phyloP scores from a whole-genome alignment of 53 echinoderm and acorn worm genomes.

The Temnopleurus reevesii region DNA sequence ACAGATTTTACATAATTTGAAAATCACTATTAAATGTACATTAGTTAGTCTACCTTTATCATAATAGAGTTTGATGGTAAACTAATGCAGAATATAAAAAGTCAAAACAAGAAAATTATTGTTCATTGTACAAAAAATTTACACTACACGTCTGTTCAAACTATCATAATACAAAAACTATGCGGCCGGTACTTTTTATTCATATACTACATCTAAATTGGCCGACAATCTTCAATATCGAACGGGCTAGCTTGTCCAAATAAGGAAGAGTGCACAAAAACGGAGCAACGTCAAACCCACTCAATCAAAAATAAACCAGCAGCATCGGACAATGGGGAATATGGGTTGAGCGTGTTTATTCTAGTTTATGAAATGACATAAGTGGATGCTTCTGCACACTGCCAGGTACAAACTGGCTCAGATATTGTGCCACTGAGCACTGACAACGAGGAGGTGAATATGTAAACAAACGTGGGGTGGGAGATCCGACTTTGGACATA shows the following conservation, averaged over 20 bases:
- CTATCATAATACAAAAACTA: too few relatives aligned
- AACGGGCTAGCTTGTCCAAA: neutral
- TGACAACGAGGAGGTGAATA: neutral
- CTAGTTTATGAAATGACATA: slow-evolving; percentile 25
- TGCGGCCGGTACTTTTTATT: too few relatives aligned
- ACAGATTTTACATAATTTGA: too few relatives aligned
- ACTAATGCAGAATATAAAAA: too few relatives aligned
- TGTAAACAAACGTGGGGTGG: neutral
- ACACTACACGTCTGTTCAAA: too few relatives aligned
- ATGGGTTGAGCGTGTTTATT: slow-evolving; percentile 15
- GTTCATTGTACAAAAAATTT: too few relatives aligned
- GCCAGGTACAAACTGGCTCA: neutral
- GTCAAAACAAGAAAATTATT: too few relatives aligned
- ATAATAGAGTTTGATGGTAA: too few relatives aligned
- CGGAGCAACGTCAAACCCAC: neutral
- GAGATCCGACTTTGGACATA: neutral
- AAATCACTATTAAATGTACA: too few relatives aligned
- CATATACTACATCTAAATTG: too few relatives aligned
- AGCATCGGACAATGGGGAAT: neutral
- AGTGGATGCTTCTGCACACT: neutral
- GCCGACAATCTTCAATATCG: neutral
- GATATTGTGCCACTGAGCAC: slow-evolving; percentile 27
- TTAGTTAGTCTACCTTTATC: too few relatives aligned
- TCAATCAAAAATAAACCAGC: slow-evolving; percentile 14
- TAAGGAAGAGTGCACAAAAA: neutral